Base-by-base conservation (phyloP, 2,888 invertebrate genomes). In the Cryptops parisi region DNA sequence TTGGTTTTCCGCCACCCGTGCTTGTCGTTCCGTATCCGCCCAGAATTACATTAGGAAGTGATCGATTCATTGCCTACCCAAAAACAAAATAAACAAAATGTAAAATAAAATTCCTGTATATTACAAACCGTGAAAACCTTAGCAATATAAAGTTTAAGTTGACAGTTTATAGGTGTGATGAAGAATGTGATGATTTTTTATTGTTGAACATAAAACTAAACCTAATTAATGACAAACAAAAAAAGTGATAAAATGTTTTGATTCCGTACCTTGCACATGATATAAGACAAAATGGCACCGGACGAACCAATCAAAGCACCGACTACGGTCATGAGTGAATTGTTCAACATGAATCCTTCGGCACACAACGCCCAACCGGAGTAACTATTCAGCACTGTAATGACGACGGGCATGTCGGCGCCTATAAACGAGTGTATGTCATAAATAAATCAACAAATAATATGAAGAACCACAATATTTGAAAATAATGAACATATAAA, bases 291-390 rank as follows among this genome's bases (percentile, higher is more conserved):
- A 69, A 90, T 90, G 57, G 89, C 90, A 63, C 90, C 90, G 55
- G 87, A 87, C 55, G 86, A 86, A 47, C 90, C 89, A 68, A 90
- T 90, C 59, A 90, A 73, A 6, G 90, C 87, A 26, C 90, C 89
- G 27, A 90, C 87, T 62, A 89, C 81, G 19, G 90, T 90, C 85
- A 90, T 87, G 56, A 90, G 73, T 60, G 84, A 86, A 71, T 90
- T 90, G 72, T 90, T 85, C 58, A 90, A 71, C 89, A 90, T 90
- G 71, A 90, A 89, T 33, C 90, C 90, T 73, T 90, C 90, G 6
- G 89, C 90, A 70, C 90, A 90, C 56, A 90, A 73, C 22, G 90
- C 89, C 90, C 90, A 90, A 44, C 90, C 90, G 1, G 87, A 87
- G 72, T 90, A 90, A 65, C 84, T 85, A 77, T 90, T 90, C 44